These are phyloP conservation scores for Melipona quadrifasciata DNA, from an alignment of 1,140 invertebrate genomes.

Conservation along the genomic window DNA sequence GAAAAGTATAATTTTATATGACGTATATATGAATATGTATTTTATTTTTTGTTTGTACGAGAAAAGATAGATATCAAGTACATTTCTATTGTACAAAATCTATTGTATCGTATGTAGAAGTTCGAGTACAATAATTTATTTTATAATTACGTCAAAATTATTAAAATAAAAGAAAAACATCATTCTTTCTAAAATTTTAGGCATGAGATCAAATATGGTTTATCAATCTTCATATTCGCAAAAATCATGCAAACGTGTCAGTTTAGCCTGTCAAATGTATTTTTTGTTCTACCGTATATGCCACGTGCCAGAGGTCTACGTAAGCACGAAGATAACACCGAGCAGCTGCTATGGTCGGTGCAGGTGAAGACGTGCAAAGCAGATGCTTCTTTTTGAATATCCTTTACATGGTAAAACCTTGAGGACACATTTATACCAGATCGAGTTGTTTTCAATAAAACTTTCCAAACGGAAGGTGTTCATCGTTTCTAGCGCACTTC, in stretches of 20 bases:
- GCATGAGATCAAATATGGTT: neutral
- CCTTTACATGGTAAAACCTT: constrained; percentile 36
- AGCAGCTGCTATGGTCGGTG: constrained; percentile 53
- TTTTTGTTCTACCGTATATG: constrained; percentile 55
- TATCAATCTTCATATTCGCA: neutral
- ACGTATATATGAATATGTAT: neutral
- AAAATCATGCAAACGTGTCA: constrained; percentile 35
- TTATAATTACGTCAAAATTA: neutral
- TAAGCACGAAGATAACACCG: constrained; percentile 63
- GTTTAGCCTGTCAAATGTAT: constrained; percentile 47
- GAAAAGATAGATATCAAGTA: neutral
- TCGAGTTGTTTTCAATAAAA: constrained; percentile 46
- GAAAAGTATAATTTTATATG: neutral
- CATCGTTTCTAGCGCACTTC: neutral
- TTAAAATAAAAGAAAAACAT: neutral
- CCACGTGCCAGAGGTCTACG: constrained; percentile 60
- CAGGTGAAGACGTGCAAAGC: constrained; percentile 59
- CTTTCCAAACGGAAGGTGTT: constrained; percentile 50
- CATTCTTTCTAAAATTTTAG: neutral
- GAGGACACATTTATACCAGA: neutral
- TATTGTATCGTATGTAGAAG: constrained; percentile 3
- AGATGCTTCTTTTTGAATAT: constrained; percentile 62
- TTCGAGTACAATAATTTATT: neutral
- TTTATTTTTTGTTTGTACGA: neutral
- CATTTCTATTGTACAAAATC: neutral